Percentiles rank a stretch among this genome's conserved stretches.
Conservation (phyloP, 2,888 invertebrate species). For the Ormyrus pomaceus region DNA sequence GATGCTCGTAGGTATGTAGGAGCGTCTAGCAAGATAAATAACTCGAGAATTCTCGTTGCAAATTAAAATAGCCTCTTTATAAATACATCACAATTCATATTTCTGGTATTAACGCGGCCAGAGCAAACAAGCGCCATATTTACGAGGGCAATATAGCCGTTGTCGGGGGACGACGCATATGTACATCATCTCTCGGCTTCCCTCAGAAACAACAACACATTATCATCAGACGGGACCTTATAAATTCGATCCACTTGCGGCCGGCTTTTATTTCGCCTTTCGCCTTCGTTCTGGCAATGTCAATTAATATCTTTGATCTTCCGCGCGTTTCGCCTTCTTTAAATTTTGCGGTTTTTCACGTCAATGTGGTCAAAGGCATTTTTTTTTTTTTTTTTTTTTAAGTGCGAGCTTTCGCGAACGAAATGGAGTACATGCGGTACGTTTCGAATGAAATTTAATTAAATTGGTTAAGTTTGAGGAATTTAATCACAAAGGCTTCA, state of each 20-base stretch:
- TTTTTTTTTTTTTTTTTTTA: no score
- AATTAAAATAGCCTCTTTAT: conserved; percentile 47
- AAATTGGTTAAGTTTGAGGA: conserved; percentile 24
- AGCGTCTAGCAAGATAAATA: neutral
- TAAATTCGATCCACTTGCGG: conserved; percentile 44
- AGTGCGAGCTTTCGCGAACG: neutral
- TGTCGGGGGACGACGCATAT: conserved; percentile 14
- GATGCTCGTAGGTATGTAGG: no score
- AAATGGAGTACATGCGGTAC: neutral
- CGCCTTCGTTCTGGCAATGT: conserved; percentile 5
- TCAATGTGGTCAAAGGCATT: no score
- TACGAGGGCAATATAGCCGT: conserved; percentile 44
- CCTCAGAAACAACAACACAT: conserved; percentile 46
- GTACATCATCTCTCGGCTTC: conserved; percentile 18
- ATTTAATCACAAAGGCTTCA: neutral
- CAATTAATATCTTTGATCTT: conserved; percentile 54
- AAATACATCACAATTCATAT: conserved; percentile 52
- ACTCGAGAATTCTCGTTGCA: conserved; percentile 3
- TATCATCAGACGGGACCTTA: conserved; percentile 42
- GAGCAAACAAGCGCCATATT: conserved; percentile 46
- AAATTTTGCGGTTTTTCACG: no score
- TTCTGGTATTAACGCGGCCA: conserved; percentile 12
- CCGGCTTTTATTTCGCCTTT: neutral
- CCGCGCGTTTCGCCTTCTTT: conserved; percentile 1
- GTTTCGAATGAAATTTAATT: conserved; percentile 27